Evolutionary conservation across 37 sponge, comb jelly and placozoan species (phyloP), one percentile per base, ranked within the genome.

Genomic region (Lycopodina hypogea): DNA sequence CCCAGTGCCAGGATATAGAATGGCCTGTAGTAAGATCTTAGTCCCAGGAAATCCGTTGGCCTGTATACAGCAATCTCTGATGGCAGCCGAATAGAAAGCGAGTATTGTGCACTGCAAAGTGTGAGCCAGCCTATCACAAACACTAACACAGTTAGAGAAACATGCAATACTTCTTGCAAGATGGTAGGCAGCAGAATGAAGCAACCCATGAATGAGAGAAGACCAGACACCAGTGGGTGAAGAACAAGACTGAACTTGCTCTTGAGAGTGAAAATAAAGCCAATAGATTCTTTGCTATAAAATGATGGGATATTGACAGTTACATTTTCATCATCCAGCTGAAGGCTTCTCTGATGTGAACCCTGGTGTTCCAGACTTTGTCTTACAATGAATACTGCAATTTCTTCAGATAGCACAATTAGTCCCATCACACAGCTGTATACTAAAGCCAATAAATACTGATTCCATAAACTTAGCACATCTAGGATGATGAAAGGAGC

Each of bases 401-500:
- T 36, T 12, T 32, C 60, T 19, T 78, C 39, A 4, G 34, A 7
- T 22, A 82, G 39, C 12, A 74, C 69, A 48, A 32, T 17, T 7
- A 72, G n/a, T 22, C 72, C 70, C n/a, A 36, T 51, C 12, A 80
- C 23, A 19, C 67, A 60, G 6, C 56, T 65, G 81, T 90, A 90
- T 4, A 78, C 57, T 29, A 81, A 26, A 15, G 78, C 86, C 18
- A 86, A 29, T 42, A 82, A 82, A 60, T 81, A 82, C 21, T 40
- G 40, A 52, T 67, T 82, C 74, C 69, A 81, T 19, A 52, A 22
- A 18, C 55, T 56, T 36, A 85, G 38, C 1, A 48, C 72, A 37
- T 57, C 83, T n/a, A 88, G 45, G 22, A 81, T 62, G 14, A 78
- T 62, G 68, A 90, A 86, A 0, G 87, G 86, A n/a, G 71, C 15